Evolutionary conservation across 1,140 invertebrate species (phyloP), one percentile per base, ranked within the genome.

Genomic region (Meteorus sp.): DNA sequence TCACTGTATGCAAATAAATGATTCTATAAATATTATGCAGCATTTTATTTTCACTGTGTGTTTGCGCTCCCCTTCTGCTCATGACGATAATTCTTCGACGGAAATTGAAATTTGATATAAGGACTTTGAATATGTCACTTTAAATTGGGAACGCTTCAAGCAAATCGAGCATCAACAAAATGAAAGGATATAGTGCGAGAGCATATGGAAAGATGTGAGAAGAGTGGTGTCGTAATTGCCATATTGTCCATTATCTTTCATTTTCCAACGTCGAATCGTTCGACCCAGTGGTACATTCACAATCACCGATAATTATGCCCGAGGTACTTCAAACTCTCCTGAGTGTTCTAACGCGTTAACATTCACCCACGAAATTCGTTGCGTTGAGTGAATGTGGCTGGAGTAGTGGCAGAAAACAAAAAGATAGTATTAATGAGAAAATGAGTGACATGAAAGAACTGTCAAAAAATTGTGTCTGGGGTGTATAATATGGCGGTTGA

Each of bases 401-500:
- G 17, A 17, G 23, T 3, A 33, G n/a, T 11, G 8, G 56, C 8
- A 45, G 20, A 19, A 8, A 19, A 4, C n/a, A 13, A 3, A 25
- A 9, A 27, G 13, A 48, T n/a, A 20, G 39, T 20, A 6, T 27
- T 47, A 53, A 20, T 45, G 29, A 27, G 47, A 45, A 33, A 39
- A 47, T 52, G 61, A 48, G 54, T 45, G 27, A 29, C 27, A 41
- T 47, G 52, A 39, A 39, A 47, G 57, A 57, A 25, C 59, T 19
- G 52, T 51, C 35, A 35, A 60, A 66, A 65, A 72, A 75, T 76
- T 74, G 72, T 70, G 67, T 66, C 69, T 59, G 62, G 65, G 68
- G 73, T 75, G 71, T 69, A 68, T 66, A 67, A 72, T 68, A 56
- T 59, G 45, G 55, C 50, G 67, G 70, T 66, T 65, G 60, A 68